Percentiles rank a stretch among this genome's conserved stretches.
phyloP scores from a whole-genome alignment of 2,113 vertebrate genomes.

The Cryptomyrus ogoouensis region DNA sequence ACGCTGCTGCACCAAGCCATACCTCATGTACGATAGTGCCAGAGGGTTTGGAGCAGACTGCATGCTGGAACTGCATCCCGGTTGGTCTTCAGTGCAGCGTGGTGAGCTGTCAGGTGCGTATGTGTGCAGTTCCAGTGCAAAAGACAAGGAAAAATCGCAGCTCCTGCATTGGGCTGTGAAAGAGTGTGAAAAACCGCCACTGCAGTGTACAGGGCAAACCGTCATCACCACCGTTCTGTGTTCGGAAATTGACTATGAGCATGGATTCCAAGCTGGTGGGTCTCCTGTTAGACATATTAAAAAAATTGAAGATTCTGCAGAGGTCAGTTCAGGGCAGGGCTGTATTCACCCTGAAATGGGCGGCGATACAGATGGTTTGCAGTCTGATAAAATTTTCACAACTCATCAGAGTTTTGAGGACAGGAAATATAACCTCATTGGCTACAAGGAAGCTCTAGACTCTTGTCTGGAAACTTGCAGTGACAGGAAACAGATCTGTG shows the following conservation, averaged over 20 bases:
- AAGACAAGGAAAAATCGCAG: neutral
- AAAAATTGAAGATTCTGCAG: constrained; percentile 19
- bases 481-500: neutral
- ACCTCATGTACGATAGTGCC: neutral
- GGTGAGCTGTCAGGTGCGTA: neutral
- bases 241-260: constrained; percentile 12
- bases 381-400: neutral
- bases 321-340: neutral
- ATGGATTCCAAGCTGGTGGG: neutral
- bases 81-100: neutral
- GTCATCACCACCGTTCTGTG: constrained; percentile 4
- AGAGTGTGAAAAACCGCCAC: neutral
- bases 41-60: neutral
- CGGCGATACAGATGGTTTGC: neutral
- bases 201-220: neutral
- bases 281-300: neutral
- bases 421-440: neutral
- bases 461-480: neutral
- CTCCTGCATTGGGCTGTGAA: neutral
- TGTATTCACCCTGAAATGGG: neutral
- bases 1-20: neutral
- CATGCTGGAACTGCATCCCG: neutral
- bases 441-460: neutral
- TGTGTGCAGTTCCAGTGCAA: neutral
- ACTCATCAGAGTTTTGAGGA: neutral